Percentiles rank a stretch among this genome's conserved stretches.
phyloP scores from a whole-genome alignment of 2,888 invertebrate genomes.

The Eupithecia insigniata region DNA sequence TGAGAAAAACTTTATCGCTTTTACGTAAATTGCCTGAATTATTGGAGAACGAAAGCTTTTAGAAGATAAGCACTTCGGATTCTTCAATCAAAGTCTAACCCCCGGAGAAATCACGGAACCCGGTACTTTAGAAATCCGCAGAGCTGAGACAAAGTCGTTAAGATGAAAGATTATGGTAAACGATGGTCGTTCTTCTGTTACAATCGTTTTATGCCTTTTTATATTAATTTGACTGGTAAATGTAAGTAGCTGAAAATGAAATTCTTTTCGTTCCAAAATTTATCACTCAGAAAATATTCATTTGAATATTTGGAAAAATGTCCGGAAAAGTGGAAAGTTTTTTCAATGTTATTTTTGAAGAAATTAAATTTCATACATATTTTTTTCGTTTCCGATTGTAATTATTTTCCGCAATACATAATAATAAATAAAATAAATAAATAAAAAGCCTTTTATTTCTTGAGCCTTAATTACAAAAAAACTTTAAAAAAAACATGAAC shows the following conservation, averaged over 20 bases:
- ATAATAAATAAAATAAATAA: too few relatives aligned
- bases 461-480: too few relatives aligned
- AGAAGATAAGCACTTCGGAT: slow-evolving; percentile 24
- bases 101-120: slow-evolving; percentile 29
- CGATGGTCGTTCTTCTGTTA: neutral
- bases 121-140: slow-evolving; percentile 21
- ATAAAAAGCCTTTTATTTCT: too few relatives aligned
- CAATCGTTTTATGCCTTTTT: neutral
- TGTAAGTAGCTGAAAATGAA: neutral
- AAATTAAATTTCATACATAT: too few relatives aligned
- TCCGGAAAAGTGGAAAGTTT: too few relatives aligned
- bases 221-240: neutral
- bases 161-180: neutral
- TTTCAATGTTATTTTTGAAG: too few relatives aligned
- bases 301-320: too few relatives aligned
- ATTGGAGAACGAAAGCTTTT: slow-evolving; percentile 15
- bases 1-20: neutral
- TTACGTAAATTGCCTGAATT: neutral
- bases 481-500: too few relatives aligned
- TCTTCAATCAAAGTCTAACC: slow-evolving; percentile 31
- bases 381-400: too few relatives aligned
- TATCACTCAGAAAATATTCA: too few relatives aligned
- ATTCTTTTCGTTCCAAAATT: too few relatives aligned
- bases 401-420: too few relatives aligned
- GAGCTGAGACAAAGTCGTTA: neutral